These are phyloP conservation scores for Zoanthus solanderi DNA, from an alignment of 92 coral and sea anemone species.

Conservation along the genomic window DNA sequence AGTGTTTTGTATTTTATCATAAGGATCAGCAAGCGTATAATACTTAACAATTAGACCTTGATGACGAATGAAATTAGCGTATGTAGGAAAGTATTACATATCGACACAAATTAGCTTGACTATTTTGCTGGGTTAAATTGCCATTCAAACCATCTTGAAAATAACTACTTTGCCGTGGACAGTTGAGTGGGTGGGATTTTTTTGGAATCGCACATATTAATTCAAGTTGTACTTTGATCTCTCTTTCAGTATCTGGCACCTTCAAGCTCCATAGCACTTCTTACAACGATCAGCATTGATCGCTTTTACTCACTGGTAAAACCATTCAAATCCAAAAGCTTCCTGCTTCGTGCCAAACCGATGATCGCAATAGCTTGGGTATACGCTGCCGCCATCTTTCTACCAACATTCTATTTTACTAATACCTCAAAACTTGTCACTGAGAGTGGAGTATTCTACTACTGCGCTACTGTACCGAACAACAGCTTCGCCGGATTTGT, in stretches of 20 bases:
- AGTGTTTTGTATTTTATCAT: no score
- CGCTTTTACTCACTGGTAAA: constrained; percentile 88
- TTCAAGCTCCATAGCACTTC: constrained; percentile 84
- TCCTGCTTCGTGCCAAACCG: constrained; percentile 60
- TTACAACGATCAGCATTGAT: constrained; percentile 84
- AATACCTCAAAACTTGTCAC: constrained; percentile 60
- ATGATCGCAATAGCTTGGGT: constrained; percentile 72
- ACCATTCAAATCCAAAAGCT: constrained; percentile 70
- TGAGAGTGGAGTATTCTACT: constrained; percentile 58
- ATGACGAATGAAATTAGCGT: no score
- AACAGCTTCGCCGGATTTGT: constrained; percentile 67
- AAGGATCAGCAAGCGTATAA: no score
- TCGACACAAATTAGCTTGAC: no score
- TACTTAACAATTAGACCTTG: no score
- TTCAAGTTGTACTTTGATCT: background rate
- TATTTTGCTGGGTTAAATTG: no score
- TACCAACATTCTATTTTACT: constrained; percentile 84
- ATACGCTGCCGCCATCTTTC: constrained; percentile 67
- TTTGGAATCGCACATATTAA: background rate
- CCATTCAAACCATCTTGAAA: no score
- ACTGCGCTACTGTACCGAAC: constrained; percentile 80
- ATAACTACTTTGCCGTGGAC: no score
- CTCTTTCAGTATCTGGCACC: constrained; percentile 82
- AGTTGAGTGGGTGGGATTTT: no score
- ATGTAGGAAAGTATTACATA: no score